Percentiles rank a stretch among this genome's conserved stretches.
Conservation (phyloP, 1,140 invertebrate species). For the Trachymyrmex cornetzi region DNA sequence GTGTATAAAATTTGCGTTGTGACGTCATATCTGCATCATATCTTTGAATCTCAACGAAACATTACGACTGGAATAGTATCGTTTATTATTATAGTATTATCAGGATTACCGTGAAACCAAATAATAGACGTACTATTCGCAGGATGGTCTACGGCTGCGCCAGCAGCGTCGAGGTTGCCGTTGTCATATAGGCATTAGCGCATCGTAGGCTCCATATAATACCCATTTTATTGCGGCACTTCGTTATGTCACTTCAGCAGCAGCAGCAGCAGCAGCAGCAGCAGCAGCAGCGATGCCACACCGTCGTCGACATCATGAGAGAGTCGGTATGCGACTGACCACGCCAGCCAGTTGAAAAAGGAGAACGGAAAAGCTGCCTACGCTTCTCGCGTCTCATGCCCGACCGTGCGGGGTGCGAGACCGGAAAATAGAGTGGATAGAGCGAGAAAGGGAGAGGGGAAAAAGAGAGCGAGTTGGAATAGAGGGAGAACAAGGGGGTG, state of each 20-base stretch:
- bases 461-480: constrained; percentile 16
- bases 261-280: constrained; percentile 50
- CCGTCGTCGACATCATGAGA: constrained; percentile 37
- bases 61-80: constrained; percentile 69
- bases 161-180: background rate
- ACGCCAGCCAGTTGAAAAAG: constrained; percentile 50
- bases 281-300: constrained; percentile 27
- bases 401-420: background rate
- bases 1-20: background rate
- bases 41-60: constrained; percentile 39
- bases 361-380: constrained; percentile 53
- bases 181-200: background rate
- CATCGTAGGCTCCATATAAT: constrained; percentile 53
- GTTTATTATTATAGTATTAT: constrained; percentile 42
- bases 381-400: constrained; percentile 19
- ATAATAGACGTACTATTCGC: constrained; percentile 65
- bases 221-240: constrained; percentile 69
- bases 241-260: constrained; percentile 66
- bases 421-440: constrained; percentile 14
- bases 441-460: background rate
- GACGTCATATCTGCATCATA: background rate
- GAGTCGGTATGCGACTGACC: constrained; percentile 23
- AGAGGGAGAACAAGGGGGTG: constrained; percentile 77
- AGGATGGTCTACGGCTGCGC: background rate
- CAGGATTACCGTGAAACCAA: constrained; percentile 73